Evolutionary conservation across 2,113 vertebrate species (phyloP), one percentile per base, ranked within the genome.

Genomic region (Grantiella picta): DNA sequence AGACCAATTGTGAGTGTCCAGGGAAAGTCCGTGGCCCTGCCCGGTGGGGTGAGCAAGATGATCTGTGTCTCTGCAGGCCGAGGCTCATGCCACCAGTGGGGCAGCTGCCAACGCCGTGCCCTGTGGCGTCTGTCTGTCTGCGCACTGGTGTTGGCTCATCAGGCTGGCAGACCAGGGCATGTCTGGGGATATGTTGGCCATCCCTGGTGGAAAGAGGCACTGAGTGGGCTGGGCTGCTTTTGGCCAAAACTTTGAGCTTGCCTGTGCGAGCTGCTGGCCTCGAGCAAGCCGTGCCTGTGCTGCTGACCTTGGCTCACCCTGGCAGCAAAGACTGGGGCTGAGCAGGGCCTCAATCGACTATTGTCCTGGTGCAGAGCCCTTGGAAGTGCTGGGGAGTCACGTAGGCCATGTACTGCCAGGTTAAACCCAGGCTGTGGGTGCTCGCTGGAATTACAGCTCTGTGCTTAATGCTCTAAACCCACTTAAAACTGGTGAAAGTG

Each of bases 221-320:
- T 35, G 91, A 53, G 85, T 12, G 12, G 54, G 33, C 66, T 14
- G 8, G 8, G 49, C 38, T 3, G 36, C 82, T 72, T 15, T 52
- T 70, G 94, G 61, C 52, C 25, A 52, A 66, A 79, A 33, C 79
- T 56, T 59, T 20, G 82, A 72, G 54, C 77, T 89, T 20, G 40
- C 72, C 65, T 9, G 15, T 63, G 73, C 1, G 11, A 49, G 78
- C 66, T 60, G 72, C 24, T 0, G 35, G 80, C 92, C 80, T 82
- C 33, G 73, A 69, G 77, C 81, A 63, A 82, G 63, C n/a, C 36
- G 33, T 72, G 52, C 64, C 52, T 11, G 7, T 54, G 64, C 54
- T 23, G 64, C 91, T 95, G 95, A 86, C 96, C 93, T 95, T 35
- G 44, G 59, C 57, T 97, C 88, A 95, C 94, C 95, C 94, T 0